phyloP scores from a whole-genome alignment of 1,140 invertebrate species.

The Melitaea cinxia region DNA sequence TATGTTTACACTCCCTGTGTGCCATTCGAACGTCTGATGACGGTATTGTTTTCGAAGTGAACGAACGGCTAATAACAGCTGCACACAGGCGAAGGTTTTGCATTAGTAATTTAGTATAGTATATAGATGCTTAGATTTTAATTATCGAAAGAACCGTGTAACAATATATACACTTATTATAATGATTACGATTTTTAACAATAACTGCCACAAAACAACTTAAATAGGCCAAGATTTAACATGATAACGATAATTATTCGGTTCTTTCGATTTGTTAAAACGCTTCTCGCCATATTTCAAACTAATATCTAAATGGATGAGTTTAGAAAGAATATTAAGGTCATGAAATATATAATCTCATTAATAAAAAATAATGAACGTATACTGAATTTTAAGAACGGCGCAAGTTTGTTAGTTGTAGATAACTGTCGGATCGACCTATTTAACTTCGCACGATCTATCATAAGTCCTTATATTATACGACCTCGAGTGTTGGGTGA shows the following conservation, averaged over 20 bases:
- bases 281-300: not conserved
- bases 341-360: not conserved
- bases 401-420: conserved; percentile 1
- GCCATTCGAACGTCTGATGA: not conserved
- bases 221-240: not conserved
- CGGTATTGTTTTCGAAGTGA: not conserved
- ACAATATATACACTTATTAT: not conserved
- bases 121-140: conserved; percentile 3
- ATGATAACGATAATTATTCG: not conserved
- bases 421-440: conserved; percentile 17
- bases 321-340: not conserved
- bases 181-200: not conserved
- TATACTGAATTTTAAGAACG: not conserved
- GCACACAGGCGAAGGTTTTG: not conserved
- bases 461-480: not conserved
- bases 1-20: not conserved
- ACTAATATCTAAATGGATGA: not conserved
- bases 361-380: not conserved
- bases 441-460: not conserved
- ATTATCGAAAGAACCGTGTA: not conserved
- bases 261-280: not conserved
- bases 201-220: not conserved
- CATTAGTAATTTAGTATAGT: not conserved
- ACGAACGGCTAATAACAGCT: not conserved
- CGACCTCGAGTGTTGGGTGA: not conserved